Percentiles rank a stretch among this genome's conserved stretches.
These are phyloP conservation scores for Prunella himalayana DNA, from an alignment of 2,113 vertebrate species.

Conservation along the genomic window DNA sequence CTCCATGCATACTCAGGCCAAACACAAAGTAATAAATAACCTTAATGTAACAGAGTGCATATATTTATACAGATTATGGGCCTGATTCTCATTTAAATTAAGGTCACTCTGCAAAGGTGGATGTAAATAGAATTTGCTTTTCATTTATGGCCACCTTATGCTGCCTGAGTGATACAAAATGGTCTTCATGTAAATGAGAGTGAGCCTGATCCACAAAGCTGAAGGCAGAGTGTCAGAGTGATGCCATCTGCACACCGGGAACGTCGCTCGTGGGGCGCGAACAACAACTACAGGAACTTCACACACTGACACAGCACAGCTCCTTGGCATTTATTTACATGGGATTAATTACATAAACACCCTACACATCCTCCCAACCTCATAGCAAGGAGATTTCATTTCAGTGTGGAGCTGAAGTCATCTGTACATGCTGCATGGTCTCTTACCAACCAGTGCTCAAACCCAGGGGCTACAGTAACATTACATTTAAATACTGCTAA, in stretches of 20 bases:
- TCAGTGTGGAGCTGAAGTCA: neutral
- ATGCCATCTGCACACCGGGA: neutral
- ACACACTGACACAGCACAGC: neutral
- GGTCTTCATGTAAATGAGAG: neutral
- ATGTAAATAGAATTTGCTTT: slow-evolving; percentile 39
- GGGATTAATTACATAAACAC: neutral
- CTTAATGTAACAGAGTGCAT: slow-evolving; percentile 56
- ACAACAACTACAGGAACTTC: neutral
- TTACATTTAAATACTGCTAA: neutral
- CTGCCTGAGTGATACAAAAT: neutral
- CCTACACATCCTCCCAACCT: neutral
- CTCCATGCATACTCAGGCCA: slow-evolving; percentile 13
- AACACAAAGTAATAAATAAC: slow-evolving; percentile 53
- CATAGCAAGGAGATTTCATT: neutral
- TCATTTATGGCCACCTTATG: neutral
- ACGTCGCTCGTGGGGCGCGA: fast-evolving
- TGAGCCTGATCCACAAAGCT: neutral
- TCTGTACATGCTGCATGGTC: neutral
- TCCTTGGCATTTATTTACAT: neutral
- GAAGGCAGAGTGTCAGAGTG: neutral
- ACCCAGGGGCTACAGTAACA: neutral
- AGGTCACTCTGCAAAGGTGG: slow-evolving; percentile 31
- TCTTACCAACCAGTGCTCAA: neutral
- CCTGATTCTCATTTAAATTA: slow-evolving; percentile 65
- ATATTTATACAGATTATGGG: slow-evolving; percentile 67